phyloP scores from a whole-genome alignment of 2,888 invertebrate genomes.

The Epirrita christyi region DNA sequence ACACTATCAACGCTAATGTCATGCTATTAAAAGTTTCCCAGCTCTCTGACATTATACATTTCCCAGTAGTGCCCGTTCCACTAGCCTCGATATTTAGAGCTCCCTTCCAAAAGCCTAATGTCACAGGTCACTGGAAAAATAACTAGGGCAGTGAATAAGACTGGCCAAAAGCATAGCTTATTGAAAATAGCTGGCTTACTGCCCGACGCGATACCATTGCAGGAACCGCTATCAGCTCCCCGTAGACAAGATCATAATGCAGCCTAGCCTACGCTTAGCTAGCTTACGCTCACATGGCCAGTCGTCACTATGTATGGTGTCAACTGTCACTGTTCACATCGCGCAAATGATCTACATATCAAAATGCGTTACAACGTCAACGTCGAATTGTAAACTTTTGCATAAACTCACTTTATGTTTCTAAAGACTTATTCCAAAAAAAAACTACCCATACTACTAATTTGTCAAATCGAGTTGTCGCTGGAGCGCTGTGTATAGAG shows the following conservation, averaged over 20 bases:
- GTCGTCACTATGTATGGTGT: too few species aligned
- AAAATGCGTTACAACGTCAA: too few species aligned
- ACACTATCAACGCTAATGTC: constrained; percentile 28
- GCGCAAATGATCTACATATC: too few species aligned
- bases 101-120: constrained; percentile 57
- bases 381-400: too few species aligned
- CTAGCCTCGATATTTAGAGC: constrained; percentile 55
- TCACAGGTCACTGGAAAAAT: constrained; percentile 52
- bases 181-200: constrained; percentile 1
- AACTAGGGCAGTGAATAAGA: constrained; percentile 27
- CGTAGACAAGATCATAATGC: too few species aligned
- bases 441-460: too few species aligned
- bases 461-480: too few species aligned
- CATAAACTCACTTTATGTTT: too few species aligned
- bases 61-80: constrained; percentile 38
- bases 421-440: too few species aligned
- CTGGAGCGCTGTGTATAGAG: neutral
- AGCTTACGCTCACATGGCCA: too few species aligned
- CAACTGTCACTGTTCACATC: too few species aligned
- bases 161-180: constrained; percentile 23
- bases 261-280: too few species aligned
- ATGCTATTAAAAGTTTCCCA: constrained; percentile 53
- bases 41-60: constrained; percentile 39
- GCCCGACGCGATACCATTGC: constrained; percentile 7
- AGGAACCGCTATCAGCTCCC: neutral